Conservation (phyloP, 2,113 vertebrate genomes). For the Lonchura striata region DNA sequence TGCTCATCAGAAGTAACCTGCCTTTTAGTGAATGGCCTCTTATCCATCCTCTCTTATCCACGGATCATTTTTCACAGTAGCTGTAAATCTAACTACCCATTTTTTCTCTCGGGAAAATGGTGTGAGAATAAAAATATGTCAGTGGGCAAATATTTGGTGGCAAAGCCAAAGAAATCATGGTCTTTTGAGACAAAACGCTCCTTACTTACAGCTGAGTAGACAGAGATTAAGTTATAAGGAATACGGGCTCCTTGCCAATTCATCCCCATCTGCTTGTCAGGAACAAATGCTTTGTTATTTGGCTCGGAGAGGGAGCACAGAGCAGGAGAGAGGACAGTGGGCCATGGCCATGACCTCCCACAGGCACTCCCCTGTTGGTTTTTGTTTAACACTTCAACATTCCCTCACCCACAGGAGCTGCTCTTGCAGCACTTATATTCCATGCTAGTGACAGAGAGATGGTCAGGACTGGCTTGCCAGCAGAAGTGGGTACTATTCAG, state of each 20-base stretch:
- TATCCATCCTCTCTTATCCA: background rate
- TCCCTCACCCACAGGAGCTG: background rate
- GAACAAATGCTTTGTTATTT: background rate
- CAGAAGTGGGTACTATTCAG: background rate
- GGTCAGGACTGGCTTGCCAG: background rate
- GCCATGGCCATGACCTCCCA: background rate
- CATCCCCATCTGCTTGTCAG: conserved; percentile 12
- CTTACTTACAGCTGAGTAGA: conserved; percentile 21
- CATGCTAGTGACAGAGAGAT: background rate
- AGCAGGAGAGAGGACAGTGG: background rate
- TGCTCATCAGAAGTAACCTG: background rate
- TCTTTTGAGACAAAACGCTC: conserved; percentile 26
- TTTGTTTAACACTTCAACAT: background rate
- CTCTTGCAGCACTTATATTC: background rate
- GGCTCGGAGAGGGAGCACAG: background rate
- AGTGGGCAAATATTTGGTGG: conserved; percentile 10
- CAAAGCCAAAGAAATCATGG: background rate
- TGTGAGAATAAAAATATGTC: background rate
- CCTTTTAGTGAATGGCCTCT: background rate
- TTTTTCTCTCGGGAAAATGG: background rate
- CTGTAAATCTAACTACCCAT: background rate
- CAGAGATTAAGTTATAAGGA: conserved; percentile 35
- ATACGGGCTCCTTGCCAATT: conserved; percentile 18
- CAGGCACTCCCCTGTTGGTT: background rate
- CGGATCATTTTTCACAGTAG: background rate